phyloP scores from a whole-genome alignment of 2,888 invertebrate species.

The Agrochola circellaris region DNA sequence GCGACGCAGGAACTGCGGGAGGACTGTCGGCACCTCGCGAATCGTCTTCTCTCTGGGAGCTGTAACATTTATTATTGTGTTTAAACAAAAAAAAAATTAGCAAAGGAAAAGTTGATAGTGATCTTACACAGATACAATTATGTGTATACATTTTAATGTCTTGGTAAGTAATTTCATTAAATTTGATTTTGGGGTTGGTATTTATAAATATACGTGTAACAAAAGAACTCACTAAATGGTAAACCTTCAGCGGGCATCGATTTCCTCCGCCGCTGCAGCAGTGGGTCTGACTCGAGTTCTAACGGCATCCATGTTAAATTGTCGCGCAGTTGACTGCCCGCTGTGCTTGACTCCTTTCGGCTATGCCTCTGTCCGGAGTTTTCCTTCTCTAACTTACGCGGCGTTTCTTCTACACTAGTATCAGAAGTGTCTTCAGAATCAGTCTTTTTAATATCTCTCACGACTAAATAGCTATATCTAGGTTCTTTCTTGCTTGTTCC shows the following conservation, averaged over 20 bases:
- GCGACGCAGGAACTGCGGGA: slow-evolving; percentile 77
- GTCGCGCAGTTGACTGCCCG: slow-evolving; percentile 80
- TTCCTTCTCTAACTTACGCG: slow-evolving; percentile 36
- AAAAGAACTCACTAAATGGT: slow-evolving; percentile 70
- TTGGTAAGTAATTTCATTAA: not conserved
- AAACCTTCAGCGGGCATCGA: slow-evolving; percentile 81
- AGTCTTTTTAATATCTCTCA: slow-evolving; percentile 74
- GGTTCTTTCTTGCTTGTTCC: slow-evolving; percentile 44
- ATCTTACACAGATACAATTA: no score
- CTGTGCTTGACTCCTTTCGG: slow-evolving; percentile 39
- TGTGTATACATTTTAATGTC: no score
- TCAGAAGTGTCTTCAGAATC: slow-evolving; percentile 61
- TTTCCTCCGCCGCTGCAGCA: slow-evolving; percentile 76
- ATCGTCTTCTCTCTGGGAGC: slow-evolving; percentile 78
- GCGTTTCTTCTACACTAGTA: slow-evolving; percentile 27
- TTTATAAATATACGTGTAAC: not conserved
- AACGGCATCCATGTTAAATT: slow-evolving; percentile 78
- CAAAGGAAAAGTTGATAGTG: no score
- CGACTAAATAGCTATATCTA: slow-evolving; percentile 70
- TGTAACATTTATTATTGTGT: slow-evolving; percentile 54
- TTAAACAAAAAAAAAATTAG: no score
- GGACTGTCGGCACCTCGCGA: slow-evolving; percentile 72
- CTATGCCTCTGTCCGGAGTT: slow-evolving; percentile 28
- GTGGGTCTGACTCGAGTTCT: slow-evolving; percentile 70
- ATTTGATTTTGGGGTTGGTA: not conserved